Conservation (phyloP, 2,113 vertebrate species). For the Lophotis ruficrista region DNA sequence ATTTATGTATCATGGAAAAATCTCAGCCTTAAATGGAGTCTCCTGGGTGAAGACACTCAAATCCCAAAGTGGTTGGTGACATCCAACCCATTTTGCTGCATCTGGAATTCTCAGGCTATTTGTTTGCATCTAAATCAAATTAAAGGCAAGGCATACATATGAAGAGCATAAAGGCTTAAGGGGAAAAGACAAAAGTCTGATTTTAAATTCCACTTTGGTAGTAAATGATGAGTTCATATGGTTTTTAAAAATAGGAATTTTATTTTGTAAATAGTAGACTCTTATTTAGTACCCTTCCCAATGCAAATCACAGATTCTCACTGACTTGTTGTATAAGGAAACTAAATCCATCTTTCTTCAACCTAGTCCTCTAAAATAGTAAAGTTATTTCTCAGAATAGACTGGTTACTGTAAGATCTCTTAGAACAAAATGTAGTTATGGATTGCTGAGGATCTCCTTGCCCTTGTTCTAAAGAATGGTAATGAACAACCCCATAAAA, state of each 20-base stretch:
- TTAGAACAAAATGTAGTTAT: not conserved
- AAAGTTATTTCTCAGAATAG: conserved; percentile 16
- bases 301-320: not conserved
- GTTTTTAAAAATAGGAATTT: not conserved
- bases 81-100: not conserved
- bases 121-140: not conserved
- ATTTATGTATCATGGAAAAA: not conserved
- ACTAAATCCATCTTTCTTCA: conserved; percentile 6
- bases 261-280: not conserved
- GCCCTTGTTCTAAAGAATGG: not conserved
- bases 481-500: not conserved
- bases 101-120: not conserved
- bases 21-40: not conserved
- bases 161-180: not conserved
- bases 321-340: not conserved
- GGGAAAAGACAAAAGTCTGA: not conserved
- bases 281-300: not conserved
- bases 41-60: not conserved
- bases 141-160: not conserved
- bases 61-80: not conserved
- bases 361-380: not conserved
- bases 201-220: not conserved
- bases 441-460: not conserved
- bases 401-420: conserved; percentile 17
- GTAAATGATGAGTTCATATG: not conserved